Base-by-base conservation (phyloP, 2,888 invertebrate genomes). In the Mythimna albipuncta region DNA sequence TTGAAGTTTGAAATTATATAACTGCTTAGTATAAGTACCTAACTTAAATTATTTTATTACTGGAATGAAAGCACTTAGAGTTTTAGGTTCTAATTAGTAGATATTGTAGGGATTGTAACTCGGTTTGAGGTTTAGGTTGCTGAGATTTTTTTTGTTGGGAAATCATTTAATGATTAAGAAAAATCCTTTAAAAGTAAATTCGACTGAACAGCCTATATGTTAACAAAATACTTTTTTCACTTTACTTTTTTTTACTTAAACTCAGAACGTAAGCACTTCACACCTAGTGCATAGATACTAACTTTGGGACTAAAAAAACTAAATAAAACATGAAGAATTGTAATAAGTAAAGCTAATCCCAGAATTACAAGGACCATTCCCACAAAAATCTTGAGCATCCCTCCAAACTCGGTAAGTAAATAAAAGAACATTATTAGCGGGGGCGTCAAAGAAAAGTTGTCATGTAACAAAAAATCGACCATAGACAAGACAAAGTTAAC, bases 381-480 rank as follows among this genome's bases (percentile, higher is more conserved):
- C 44, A 72, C 55, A 80, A 80, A 79, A 77, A 55, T n/a, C 9
- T 4, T 21, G 58, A 72, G 54, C 44, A 59, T 70, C 66, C 64
- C 58, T 64, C 63, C 72, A 32, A 67, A 72, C 41, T 59, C 35
- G 61, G 62, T 66, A 58, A 77, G 81, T 85, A 83, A 85, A 86
- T 87, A 86, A 86, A 87, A 79, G 54, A 58, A 74, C 71, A 81
- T 84, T 83, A 82, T 68, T 75, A 62, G 73, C 69, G 79, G 69
- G 71, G 80, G 82, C 73, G 79, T 87, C 82, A 85, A 82, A 79
- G 75, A 67, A 69, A 75, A 77, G 66, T 68, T 55, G 64, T 62
- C 69, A 67, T 62, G 61, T 70, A 52, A 85, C 80, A 84, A 86
- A 86, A 82, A 80, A 80, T 19, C 44, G 75, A 82, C 83, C 84